Percentiles rank a stretch among this genome's conserved stretches.
Evolutionary conservation across 2,888 invertebrate species (phyloP).

Genomic region (Macrosoma leucophasiata): DNA sequence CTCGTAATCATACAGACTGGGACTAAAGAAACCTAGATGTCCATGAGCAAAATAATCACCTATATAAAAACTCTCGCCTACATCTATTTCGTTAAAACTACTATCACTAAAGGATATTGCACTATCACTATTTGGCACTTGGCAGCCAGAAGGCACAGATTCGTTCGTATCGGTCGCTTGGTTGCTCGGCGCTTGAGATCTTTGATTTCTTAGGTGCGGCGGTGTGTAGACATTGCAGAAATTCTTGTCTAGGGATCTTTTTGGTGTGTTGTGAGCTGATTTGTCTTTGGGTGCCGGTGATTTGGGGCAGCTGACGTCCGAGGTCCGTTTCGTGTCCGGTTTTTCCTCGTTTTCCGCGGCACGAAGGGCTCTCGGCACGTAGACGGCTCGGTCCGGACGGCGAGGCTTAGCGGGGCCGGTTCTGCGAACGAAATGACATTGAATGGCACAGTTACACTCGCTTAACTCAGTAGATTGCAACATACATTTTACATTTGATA

Average conservation of each 20-base stretch:
- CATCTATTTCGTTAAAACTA: constrained; percentile 59
- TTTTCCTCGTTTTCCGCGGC: constrained; percentile 37
- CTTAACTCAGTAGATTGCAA: too few relatives aligned
- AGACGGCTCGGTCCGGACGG: constrained; percentile 86
- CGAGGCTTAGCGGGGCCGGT: constrained; percentile 65
- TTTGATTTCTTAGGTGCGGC: constrained; percentile 61
- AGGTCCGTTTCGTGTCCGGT: constrained; percentile 34
- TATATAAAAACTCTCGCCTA: constrained; percentile 68
- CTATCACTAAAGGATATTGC: constrained; percentile 67
- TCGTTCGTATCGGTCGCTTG: constrained; percentile 46
- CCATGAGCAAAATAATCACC: constrained; percentile 70
- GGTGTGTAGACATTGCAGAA: constrained; percentile 72
- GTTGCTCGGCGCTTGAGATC: constrained; percentile 51
- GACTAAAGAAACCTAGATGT: constrained; percentile 62
- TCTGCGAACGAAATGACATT: constrained; percentile 44
- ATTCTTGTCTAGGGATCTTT: constrained; percentile 55
- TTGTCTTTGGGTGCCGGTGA: constrained; percentile 56
- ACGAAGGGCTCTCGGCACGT: constrained; percentile 83
- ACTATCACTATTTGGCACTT: constrained; percentile 74
- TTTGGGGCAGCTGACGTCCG: constrained; percentile 51
- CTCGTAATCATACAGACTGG: constrained; percentile 57
- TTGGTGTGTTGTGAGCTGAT: constrained; percentile 54
- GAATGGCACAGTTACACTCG: too few relatives aligned
- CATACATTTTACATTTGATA: too few relatives aligned
- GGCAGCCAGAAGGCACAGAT: constrained; percentile 60